Percentiles rank a stretch among this genome's conserved stretches.
Evolutionary conservation across 1,140 invertebrate species (phyloP).

Genomic region (Pinna nobilis): DNA sequence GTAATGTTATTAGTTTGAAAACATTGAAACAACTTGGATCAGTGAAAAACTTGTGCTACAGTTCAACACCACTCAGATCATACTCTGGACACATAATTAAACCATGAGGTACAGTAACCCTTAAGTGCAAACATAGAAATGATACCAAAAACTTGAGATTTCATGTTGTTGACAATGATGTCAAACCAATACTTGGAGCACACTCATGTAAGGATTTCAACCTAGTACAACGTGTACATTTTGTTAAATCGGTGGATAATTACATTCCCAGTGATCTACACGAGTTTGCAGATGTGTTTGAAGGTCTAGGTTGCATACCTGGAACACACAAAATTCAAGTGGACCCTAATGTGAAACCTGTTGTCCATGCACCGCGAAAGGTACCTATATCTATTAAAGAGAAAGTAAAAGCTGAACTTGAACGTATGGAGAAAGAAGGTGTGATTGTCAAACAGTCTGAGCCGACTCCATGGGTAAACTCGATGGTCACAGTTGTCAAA

Average conservation of each 20-base stretch:
- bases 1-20: neutral
- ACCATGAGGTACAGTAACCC: neutral
- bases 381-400: conserved; percentile 20
- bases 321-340: conserved; percentile 5
- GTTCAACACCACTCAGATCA: neutral
- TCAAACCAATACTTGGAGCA: neutral
- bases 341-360: conserved; percentile 11
- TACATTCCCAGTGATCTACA: neutral
- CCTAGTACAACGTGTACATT: neutral
- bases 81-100: neutral
- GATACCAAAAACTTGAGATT: neutral
- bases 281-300: conserved; percentile 18
- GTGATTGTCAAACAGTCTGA: conserved; percentile 52
- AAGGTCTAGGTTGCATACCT: conserved; percentile 24
- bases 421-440: conserved; percentile 53
- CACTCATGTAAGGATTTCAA: neutral
- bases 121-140: neutral
- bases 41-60: neutral
- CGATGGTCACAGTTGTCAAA: conserved; percentile 55
- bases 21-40: neutral
- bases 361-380: conserved; percentile 39
- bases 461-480: conserved; percentile 52
- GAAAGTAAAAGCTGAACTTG: conserved; percentile 63
- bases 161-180: neutral
- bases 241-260: neutral